Conservation (phyloP, 1,140 invertebrate species). For the Coenobita brevimanus region DNA sequence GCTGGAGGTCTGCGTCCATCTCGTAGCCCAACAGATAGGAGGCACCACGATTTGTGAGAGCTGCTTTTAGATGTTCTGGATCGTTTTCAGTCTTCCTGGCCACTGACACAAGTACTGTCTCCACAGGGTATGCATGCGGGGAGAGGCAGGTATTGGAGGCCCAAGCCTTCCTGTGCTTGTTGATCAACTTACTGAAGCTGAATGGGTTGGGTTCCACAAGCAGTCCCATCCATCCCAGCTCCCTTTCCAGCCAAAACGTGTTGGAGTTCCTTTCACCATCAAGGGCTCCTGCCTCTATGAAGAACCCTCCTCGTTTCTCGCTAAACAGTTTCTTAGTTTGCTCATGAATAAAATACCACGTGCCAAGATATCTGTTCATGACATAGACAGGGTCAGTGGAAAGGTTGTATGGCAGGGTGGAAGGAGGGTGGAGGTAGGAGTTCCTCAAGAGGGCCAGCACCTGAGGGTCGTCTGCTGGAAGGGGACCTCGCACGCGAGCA, state of each 20-base stretch:
- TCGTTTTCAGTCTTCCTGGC: slow-evolving; percentile 72
- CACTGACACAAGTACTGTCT: slow-evolving; percentile 75
- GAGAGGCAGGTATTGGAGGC: slow-evolving; percentile 73
- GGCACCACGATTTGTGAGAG: no score
- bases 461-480: no score
- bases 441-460: no score
- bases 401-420: no score
- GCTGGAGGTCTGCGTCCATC: no score
- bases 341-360: no score
- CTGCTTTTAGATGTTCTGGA: no score
- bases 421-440: no score
- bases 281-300: slow-evolving; percentile 72
- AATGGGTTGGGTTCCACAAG: slow-evolving; percentile 72
- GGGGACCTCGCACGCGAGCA: no score
- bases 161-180: slow-evolving; percentile 49
- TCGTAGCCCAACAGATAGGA: no score
- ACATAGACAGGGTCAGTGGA: no score
- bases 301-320: slow-evolving; percentile 70
- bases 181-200: slow-evolving; percentile 69
- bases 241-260: slow-evolving; percentile 71
- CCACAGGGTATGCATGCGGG: slow-evolving; percentile 80
- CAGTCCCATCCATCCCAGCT: slow-evolving; percentile 71
- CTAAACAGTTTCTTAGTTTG: neutral
- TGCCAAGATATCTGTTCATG: no score
- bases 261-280: slow-evolving; percentile 72